Evolutionary conservation across 2,888 invertebrate genomes (phyloP), one percentile per base, ranked within the genome.

Genomic region (Amorpha juglandis): DNA sequence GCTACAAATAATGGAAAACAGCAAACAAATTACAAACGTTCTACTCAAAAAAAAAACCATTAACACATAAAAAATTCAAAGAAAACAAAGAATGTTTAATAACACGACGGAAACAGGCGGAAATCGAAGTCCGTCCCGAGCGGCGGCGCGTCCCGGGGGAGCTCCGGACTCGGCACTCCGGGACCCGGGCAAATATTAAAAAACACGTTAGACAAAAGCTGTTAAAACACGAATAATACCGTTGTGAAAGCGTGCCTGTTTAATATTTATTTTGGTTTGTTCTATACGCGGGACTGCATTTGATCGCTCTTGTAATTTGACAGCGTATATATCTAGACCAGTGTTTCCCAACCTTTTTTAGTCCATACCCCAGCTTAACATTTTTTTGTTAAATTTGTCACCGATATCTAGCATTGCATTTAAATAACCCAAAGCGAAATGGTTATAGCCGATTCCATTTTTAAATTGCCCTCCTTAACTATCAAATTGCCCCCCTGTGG

Each of bases 71-170:
- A 58, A 55, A 64, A 55, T 47, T 58, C 48, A 64, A 58, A 64
- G 48, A 55, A 48, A 64, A 64, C 55, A 55, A 33, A 58, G 33
- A 27, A 47, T 58, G 47, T 58, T 64, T 58, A 64, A 55, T 64
- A 55, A 64, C 55, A 47, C 14, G 64, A 48, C 64, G 64, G 64
- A 64, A 64, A 58, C 55, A 21, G 55, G 19, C 53, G 64, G 64
- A 64, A 64, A 64, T 64, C 64, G 64, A 64, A 64, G 64, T 48
- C 47, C 35, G 58, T 42, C 58, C 64, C 42, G 53, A 47, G 48
- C 16, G 50, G 9, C 50, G 50, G 50, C 19, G 19, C 2, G 50
- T 50, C 50, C 50, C 50, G 19, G 50, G 50, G 50, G 50, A 50
- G 50, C 50, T 19, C 8, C 50, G 50, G 19, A 50, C 35, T 14